These are phyloP conservation scores for Siphlonurus alternatus DNA, from an alignment of 2,888 invertebrate genomes.

Conservation along the genomic window DNA sequence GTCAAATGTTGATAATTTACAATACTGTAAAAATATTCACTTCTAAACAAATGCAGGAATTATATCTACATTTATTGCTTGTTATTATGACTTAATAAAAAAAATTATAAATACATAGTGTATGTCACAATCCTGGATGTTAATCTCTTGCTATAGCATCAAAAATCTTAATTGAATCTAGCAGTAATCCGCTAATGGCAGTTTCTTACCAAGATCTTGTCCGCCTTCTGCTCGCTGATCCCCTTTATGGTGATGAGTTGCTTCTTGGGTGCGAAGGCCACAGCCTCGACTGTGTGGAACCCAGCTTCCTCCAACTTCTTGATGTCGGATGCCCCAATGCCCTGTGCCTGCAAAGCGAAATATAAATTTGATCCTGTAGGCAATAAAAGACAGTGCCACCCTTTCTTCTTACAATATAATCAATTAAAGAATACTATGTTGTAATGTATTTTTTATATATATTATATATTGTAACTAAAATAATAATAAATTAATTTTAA, in stretches of 20 bases:
- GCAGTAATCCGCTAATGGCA: too few species aligned
- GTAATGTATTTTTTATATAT: neutral
- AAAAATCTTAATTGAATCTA: neutral
- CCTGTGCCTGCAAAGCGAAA: slow-evolving; percentile 52
- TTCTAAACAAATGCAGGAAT: too few species aligned
- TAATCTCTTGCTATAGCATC: too few species aligned
- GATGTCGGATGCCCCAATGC: slow-evolving; percentile 76
- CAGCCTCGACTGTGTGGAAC: slow-evolving; percentile 84
- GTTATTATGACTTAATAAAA: too few species aligned
- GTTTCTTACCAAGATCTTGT: slow-evolving; percentile 68
- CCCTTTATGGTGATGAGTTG: slow-evolving; percentile 77
- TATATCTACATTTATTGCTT: too few species aligned
- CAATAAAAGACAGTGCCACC: neutral
- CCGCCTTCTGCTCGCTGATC: slow-evolving; percentile 94
- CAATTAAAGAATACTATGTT: neutral
- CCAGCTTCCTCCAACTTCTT: slow-evolving; percentile 89
- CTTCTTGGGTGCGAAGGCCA: slow-evolving; percentile 92
- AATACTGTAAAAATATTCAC: too few species aligned
- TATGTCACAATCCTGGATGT: too few species aligned
- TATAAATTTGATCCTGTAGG: slow-evolving; percentile 8
- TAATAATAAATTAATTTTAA: slow-evolving; percentile 3
- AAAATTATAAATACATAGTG: too few species aligned
- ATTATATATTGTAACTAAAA: too few species aligned
- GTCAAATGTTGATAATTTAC: too few species aligned
- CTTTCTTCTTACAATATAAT: neutral